Evolutionary conservation across 35 echinoderm and acorn worm species (phyloP), one percentile per base, ranked within the genome.

Genomic region (Diadema setosum): DNA sequence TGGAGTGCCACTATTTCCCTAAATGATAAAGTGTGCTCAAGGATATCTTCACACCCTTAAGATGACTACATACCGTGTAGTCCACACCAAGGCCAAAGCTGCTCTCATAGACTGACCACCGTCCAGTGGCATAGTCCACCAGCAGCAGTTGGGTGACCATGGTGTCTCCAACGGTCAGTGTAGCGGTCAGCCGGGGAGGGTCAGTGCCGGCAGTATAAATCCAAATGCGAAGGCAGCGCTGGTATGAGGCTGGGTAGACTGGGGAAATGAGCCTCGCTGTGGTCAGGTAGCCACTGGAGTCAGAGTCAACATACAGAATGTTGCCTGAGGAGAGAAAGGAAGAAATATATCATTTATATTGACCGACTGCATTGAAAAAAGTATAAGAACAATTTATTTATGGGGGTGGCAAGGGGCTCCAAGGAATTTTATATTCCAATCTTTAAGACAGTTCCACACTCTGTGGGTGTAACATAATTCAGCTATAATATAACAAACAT

Each of bases 201-300:
- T 64, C 82, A 23, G 0, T 23, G 17, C 92, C 92, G n/a, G 45
- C 34, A 48, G 81, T 84, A 34, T 75, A 80, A n/a, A 86, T 69
- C 92, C 92, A 94, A 29, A 94, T 48, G 20, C 50, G 45, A 15
- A 94, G 63, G 35, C 92, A 94, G n/a, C 42, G 76, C 45, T 81
- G 86, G 27, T 37, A 36, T 17, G 86, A 84, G 8, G 82, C 69
- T 5, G 91, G 87, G 83, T 94, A 94, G 0, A 74, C 48, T 0
- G 81, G 86, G 4, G 87, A 85, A n/a, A 84, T 83, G 3, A 94
- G 31, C n/a, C 70, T 39, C 8, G 82, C 92, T 24, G 34, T 40
- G 0, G 55, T 82, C 40, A 21, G 16, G 73, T 78, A 78, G 73
- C 24, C 11, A 18, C 44, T 78, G 0, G 35, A 44, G n/a, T 55